Evolutionary conservation across 2,113 vertebrate species (phyloP).

Genomic region (Pygoscelis adeliae): DNA sequence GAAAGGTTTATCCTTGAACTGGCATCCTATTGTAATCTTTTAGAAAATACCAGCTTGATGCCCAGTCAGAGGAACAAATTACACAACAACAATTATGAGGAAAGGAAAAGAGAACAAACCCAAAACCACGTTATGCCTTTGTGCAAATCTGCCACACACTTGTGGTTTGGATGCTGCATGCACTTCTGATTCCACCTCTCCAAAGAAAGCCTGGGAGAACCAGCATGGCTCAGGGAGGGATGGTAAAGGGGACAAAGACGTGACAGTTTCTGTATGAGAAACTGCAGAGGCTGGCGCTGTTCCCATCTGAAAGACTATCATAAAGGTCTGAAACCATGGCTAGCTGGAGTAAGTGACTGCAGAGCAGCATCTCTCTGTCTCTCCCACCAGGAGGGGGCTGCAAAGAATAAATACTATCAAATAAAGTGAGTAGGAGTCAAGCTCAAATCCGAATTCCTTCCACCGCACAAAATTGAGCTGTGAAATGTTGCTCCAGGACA

Average conservation of each 20-base stretch:
- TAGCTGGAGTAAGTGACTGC: not conserved
- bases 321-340: not conserved
- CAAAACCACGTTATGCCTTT: not conserved
- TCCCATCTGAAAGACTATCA: fast-evolving
- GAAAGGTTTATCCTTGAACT: not conserved
- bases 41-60: not conserved
- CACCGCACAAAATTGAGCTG: not conserved
- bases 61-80: not conserved
- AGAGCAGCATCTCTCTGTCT: not conserved
- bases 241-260: not conserved
- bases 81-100: not conserved
- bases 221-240: not conserved
- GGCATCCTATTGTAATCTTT: not conserved
- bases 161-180: not conserved
- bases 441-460: not conserved
- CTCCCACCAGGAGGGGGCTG: not conserved
- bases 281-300: not conserved
- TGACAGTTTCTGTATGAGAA: not conserved
- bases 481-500: not conserved
- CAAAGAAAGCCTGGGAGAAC: not conserved
- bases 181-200: not conserved
- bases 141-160: fast-evolving
- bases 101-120: not conserved
- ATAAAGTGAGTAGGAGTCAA: not conserved
- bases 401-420: not conserved